These are phyloP conservation scores for Mamestra configurata DNA, from an alignment of 1,140 invertebrate species.

Conservation along the genomic window DNA sequence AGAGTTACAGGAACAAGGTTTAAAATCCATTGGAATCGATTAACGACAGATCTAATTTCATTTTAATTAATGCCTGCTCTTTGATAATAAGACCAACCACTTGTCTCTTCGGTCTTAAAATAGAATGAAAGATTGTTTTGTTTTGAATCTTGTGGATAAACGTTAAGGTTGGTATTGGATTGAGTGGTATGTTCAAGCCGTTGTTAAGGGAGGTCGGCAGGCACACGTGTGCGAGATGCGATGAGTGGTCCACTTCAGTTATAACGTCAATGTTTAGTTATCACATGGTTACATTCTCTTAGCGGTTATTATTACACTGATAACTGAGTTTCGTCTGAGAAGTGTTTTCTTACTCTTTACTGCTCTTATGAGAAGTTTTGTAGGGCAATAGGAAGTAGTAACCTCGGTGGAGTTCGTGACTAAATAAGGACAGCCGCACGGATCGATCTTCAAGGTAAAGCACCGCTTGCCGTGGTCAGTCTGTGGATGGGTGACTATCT, in stretches of 20 bases:
- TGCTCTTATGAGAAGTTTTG: too few relatives aligned
- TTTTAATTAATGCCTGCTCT: slow-evolving; percentile 52
- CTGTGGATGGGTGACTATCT: too few relatives aligned
- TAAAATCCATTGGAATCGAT: background rate
- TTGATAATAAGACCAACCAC: slow-evolving; percentile 47
- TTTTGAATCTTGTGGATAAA: background rate
- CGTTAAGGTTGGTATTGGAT: background rate
- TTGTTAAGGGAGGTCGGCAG: slow-evolving; percentile 36
- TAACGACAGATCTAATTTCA: slow-evolving; percentile 44
- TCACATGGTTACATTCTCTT: background rate
- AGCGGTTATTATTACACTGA: background rate
- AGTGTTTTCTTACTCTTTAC: too few relatives aligned
- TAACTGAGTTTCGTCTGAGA: background rate
- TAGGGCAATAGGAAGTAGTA: too few relatives aligned
- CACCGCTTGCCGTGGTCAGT: too few relatives aligned
- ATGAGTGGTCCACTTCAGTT: background rate
- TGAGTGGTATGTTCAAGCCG: background rate
- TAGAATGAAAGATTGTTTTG: background rate
- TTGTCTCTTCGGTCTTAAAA: slow-evolving; percentile 47
- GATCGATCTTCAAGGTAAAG: too few relatives aligned
- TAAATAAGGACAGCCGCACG: too few relatives aligned
- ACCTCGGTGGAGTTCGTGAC: too few relatives aligned
- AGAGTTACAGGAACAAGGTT: background rate
- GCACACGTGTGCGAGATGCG: slow-evolving; percentile 1
- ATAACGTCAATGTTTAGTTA: background rate